Evolutionary conservation across 2,797 vertebrate genomes (phyloP), one percentile per base, ranked within the genome.

Genomic region (Platalea minor): DNA sequence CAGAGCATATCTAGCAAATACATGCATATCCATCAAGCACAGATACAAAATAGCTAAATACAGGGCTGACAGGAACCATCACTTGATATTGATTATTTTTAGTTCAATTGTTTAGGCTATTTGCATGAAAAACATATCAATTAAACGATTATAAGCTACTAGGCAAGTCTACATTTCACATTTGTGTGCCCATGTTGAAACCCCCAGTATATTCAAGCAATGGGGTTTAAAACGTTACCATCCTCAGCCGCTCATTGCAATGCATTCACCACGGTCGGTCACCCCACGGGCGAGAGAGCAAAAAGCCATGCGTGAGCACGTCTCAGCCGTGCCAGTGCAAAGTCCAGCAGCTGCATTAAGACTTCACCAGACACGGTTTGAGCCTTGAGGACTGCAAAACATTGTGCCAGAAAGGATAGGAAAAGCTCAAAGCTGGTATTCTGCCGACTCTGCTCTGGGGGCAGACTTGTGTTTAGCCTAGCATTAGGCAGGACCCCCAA

Each of bases 1-100:
- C 78, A 75, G 91, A 81, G 89, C 90, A 45, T 90, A 90, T 69
- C 29, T 15, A 84, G 79, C 61, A 78, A 69, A 95, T 24, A 59
- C 18, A 20, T 7, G 21, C 17, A 45, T 15, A 73, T 43, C 91
- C 57, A 25, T n/a, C 63, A 57, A 88, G 57, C 35, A 69, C 43
- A 59, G 85, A 61, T 1, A 85, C 26, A 76, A 89, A 93, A 76
- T 2, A 91, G 56, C 85, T 91, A 67, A 72, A 72, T 45, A 73
- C 35, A 50, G 33, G 46, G 53, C 75, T 78, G 78, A 83, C 41
- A 51, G 77, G 45, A 90, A 76, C 68, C 77, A 69, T 33, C 61
- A 64, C 61, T 64, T 77, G 85, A 69, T 94, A 93, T 16, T 35
- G 51, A 94, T 79, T 94, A 67, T 81, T 93, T 95, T 93, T 94